Evolutionary conservation across 2,888 invertebrate genomes (phyloP).

Genomic region (Parelbella ahira): DNA sequence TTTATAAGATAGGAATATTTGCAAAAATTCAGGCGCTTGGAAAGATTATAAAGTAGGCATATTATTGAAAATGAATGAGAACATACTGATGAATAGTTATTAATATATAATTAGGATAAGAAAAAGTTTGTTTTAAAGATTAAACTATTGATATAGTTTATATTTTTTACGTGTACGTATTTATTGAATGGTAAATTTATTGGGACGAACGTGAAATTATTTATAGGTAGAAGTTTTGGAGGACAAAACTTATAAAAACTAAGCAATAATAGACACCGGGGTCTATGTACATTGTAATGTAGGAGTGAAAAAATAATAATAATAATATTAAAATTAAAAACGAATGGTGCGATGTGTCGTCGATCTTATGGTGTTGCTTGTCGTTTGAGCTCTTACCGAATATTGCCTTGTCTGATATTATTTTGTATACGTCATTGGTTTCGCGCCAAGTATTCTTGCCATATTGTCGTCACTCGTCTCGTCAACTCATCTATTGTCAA

Average conservation of each 20-base stretch:
- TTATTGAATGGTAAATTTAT: conserved; percentile 81
- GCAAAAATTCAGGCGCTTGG: conserved; percentile 75
- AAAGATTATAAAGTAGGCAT: conserved; percentile 80
- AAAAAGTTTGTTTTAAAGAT: conserved; percentile 80
- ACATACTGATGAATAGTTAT: conserved; percentile 79
- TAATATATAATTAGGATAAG: conserved; percentile 78
- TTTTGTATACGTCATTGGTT: conserved; percentile 61
- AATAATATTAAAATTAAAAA: conserved; percentile 49
- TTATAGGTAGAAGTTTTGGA: conserved; percentile 77
- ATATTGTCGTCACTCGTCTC: conserved; percentile 39
- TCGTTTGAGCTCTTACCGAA: conserved; percentile 57
- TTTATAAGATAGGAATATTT: conserved; percentile 68
- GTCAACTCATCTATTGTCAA: conserved; percentile 39
- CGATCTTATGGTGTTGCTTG: conserved; percentile 68
- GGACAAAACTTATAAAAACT: conserved; percentile 77
- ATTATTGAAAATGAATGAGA: conserved; percentile 76
- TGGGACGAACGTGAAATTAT: conserved; percentile 78
- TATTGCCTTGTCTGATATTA: conserved; percentile 68
- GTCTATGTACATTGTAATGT: conserved; percentile 78
- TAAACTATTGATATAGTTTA: conserved; percentile 81
- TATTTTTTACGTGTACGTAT: conserved; percentile 81
- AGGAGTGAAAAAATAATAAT: conserved; percentile 56
- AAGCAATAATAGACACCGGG: conserved; percentile 76
- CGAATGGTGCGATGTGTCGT: conserved; percentile 76
- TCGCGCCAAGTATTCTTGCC: conserved; percentile 64